A percentile compares a stretch with the other conserved stretches of the same genome.
phyloP scores from a whole-genome alignment of 1,140 invertebrate genomes.

The Chymomyza costata region DNA sequence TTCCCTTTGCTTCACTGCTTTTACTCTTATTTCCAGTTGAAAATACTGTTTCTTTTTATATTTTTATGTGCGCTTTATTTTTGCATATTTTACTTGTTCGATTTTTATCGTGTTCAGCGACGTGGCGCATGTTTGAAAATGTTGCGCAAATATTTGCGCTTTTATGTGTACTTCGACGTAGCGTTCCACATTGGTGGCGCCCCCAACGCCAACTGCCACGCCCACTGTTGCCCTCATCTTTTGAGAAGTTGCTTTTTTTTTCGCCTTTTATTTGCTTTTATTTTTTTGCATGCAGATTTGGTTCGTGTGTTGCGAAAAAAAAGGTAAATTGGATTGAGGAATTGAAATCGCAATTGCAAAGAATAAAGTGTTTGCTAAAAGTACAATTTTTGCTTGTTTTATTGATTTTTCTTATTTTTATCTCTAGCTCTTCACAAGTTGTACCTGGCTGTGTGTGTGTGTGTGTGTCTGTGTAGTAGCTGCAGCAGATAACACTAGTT shows the following conservation, averaged over 20 bases:
- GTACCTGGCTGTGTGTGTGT: slow-evolving; percentile 24
- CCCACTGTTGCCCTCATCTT: neutral
- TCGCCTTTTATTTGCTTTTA: slow-evolving; percentile 1
- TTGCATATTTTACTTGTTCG: slow-evolving; percentile 65
- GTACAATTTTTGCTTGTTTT: slow-evolving; percentile 44
- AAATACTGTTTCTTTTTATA: slow-evolving; percentile 36
- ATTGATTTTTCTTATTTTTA: slow-evolving; percentile 64
- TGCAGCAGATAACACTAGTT: too few relatives aligned
- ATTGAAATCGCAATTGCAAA: slow-evolving; percentile 62
- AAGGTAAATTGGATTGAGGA: slow-evolving; percentile 71
- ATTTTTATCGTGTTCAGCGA: slow-evolving; percentile 62
- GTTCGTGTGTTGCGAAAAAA: slow-evolving; percentile 38
- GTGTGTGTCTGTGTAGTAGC: slow-evolving; percentile 10
- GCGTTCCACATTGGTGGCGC: slow-evolving; percentile 35
- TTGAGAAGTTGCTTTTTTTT: slow-evolving; percentile 9
- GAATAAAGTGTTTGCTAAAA: slow-evolving; percentile 25
- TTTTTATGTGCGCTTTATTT: slow-evolving; percentile 42
- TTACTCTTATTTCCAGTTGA: slow-evolving; percentile 22
- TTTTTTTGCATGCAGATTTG: slow-evolving; percentile 59
- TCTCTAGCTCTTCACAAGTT: too few relatives aligned
- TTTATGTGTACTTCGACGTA: too few relatives aligned
- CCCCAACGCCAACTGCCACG: neutral
- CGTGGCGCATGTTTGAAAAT: slow-evolving; percentile 57
- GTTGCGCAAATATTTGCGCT: slow-evolving; percentile 67
- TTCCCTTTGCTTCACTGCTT: slow-evolving; percentile 17